These are phyloP conservation scores for Thomomys bottae DNA, from an alignment of 2,113 vertebrate species.

Conservation along the genomic window DNA sequence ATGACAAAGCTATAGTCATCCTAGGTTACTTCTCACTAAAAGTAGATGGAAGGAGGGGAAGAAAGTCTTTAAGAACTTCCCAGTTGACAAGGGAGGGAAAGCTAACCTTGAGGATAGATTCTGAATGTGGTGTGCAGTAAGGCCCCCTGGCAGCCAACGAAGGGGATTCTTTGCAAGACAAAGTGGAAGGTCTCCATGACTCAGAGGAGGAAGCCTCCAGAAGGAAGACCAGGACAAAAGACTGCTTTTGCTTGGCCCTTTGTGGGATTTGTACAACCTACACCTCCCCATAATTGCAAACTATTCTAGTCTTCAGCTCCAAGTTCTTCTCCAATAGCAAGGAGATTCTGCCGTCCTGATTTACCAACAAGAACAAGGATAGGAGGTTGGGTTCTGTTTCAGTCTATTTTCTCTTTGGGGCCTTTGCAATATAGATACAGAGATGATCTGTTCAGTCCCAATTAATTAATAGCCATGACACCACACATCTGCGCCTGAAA, in stretches of 20 bases:
- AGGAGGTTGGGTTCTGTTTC: not conserved
- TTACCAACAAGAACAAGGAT: not conserved
- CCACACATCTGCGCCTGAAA: not conserved
- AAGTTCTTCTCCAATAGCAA: not conserved
- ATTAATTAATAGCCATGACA: not conserved
- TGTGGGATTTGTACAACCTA: not conserved
- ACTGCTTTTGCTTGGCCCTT: not conserved
- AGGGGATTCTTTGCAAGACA: not conserved
- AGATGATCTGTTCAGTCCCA: not conserved
- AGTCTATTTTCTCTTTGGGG: not conserved
- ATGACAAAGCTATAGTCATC: not conserved
- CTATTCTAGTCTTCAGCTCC: not conserved
- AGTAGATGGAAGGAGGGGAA: not conserved
- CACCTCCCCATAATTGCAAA: not conserved
- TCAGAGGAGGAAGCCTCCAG: not conserved
- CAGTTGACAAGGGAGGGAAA: not conserved
- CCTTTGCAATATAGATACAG: not conserved
- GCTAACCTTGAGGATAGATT: not conserved
- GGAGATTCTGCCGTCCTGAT: not conserved
- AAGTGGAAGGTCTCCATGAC: not conserved
- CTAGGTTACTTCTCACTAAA: constrained; percentile 32
- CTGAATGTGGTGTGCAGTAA: not conserved
- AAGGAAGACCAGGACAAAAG: not conserved
- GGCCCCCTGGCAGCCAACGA: constrained; percentile 56
- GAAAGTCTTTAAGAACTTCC: not conserved